phyloP scores from a whole-genome alignment of 2,797 vertebrate genomes.

The Alectoris magna region DNA sequence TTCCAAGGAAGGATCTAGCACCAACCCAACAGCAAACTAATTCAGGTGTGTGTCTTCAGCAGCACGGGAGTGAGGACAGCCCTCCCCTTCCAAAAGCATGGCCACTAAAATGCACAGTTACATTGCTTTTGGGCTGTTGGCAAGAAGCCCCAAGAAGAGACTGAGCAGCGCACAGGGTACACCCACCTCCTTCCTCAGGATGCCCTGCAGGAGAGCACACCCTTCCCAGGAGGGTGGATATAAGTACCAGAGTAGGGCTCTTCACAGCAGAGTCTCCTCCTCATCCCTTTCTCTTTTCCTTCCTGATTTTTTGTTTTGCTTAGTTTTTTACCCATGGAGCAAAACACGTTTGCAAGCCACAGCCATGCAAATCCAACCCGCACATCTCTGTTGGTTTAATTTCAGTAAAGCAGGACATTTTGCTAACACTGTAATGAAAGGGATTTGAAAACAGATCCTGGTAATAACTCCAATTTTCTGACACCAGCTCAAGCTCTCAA shows the following conservation, averaged over 20 bases:
- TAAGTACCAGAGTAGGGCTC: not conserved
- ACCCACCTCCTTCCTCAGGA: not conserved
- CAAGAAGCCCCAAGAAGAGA: not conserved
- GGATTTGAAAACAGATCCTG: not conserved
- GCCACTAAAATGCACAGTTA: not conserved
- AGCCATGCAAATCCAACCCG: fast-evolving
- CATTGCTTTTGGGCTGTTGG: fast-evolving
- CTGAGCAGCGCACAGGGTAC: fast-evolving
- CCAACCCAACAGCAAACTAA: not conserved
- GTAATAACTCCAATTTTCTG: not conserved
- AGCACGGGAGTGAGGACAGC: not conserved
- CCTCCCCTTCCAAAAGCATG: not conserved
- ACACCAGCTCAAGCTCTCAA: not conserved
- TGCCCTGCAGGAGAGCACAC: fast-evolving
- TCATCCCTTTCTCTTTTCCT: not conserved
- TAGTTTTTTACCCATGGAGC: fast-evolving
- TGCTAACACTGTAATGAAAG: not conserved
- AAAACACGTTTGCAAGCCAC: not conserved
- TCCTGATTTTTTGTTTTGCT: fast-evolving
- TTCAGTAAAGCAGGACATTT: not conserved
- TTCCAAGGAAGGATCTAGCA: no score
- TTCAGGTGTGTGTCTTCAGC: fast-evolving
- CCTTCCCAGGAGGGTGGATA: not conserved
- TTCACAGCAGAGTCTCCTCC: not conserved
- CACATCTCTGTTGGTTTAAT: not conserved